Percentiles rank a stretch among this genome's conserved stretches.
Conservation (phyloP, 2,888 invertebrate genomes). For the Drosophila picticornis region DNA sequence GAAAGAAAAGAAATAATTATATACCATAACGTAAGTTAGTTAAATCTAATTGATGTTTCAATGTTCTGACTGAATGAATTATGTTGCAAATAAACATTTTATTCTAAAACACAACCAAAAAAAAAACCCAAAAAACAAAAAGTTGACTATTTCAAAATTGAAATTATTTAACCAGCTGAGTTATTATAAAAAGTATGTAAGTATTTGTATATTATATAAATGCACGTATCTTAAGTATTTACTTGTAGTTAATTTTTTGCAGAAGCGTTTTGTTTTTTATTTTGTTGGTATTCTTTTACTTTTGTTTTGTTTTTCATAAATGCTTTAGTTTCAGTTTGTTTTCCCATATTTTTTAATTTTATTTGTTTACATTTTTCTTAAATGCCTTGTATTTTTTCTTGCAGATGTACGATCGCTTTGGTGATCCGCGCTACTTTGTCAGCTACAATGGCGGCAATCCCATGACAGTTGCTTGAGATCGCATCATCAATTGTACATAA, state of each 20-base stretch:
- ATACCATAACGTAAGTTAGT: conserved; percentile 62
- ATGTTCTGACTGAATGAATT: conserved; percentile 77
- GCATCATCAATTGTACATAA: conserved; percentile 50
- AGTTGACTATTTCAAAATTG: conserved; percentile 7
- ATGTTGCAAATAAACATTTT: conserved; percentile 77
- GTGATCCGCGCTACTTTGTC: conserved; percentile 84
- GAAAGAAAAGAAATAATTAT: conserved; percentile 25
- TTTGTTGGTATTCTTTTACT: conserved; percentile 41
- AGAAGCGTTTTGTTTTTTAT: conserved; percentile 35
- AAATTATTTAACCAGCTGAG: conserved; percentile 14
- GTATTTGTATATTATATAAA: conserved; percentile 25
- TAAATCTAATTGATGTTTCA: conserved; percentile 75
- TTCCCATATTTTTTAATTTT: neutral
- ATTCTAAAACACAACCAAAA: conserved; percentile 50
- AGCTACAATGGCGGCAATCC: conserved; percentile 82
- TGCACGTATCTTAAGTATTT: conserved; percentile 28
- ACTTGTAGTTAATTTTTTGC: neutral
- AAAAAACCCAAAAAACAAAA: conserved; percentile 3
- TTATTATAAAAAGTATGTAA: conserved; percentile 29
- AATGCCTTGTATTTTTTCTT: conserved; percentile 46
- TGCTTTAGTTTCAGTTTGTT: neutral
- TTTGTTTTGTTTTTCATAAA: neutral
- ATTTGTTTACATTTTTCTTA: conserved; percentile 14
- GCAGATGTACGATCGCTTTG: conserved; percentile 83
- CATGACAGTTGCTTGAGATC: conserved; percentile 82